phyloP scores from a whole-genome alignment of 2,797 vertebrate genomes.

The Malurus leucopterus region DNA sequence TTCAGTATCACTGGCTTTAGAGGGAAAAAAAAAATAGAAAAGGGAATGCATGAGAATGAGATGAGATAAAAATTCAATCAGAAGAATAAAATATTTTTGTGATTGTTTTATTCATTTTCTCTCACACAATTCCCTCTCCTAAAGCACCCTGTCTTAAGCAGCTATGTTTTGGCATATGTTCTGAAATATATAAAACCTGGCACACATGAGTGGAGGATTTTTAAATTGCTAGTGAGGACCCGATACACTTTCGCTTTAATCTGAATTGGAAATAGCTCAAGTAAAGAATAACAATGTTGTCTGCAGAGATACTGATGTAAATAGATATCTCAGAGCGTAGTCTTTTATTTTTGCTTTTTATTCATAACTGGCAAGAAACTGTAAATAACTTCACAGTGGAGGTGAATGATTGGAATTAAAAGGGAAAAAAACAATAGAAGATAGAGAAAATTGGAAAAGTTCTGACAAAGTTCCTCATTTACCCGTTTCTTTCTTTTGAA shows the following conservation, averaged over 20 bases:
- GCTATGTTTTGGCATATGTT: not conserved
- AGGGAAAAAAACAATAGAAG: not conserved
- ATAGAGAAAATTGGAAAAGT: not conserved
- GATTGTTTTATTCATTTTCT: slow-evolving; percentile 46
- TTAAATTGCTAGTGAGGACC: slow-evolving; percentile 43
- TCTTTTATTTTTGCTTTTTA: slow-evolving; percentile 39
- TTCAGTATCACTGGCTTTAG: not conserved
- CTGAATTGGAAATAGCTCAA: slow-evolving; percentile 49
- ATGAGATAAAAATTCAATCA: slow-evolving; percentile 46
- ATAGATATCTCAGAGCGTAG: not conserved
- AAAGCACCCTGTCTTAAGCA: slow-evolving; percentile 16
- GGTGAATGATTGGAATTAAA: slow-evolving; percentile 16
- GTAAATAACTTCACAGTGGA: slow-evolving; percentile 38
- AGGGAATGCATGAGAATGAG: slow-evolving; percentile 23
- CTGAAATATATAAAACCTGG: slow-evolving; percentile 4
- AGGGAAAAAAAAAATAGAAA: not conserved
- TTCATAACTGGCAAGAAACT: slow-evolving; percentile 15
- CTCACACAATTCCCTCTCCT: slow-evolving; percentile 13
- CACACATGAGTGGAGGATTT: slow-evolving; percentile 27
- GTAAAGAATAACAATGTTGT: slow-evolving; percentile 40
- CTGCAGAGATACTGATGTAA: slow-evolving; percentile 38
- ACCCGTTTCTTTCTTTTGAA: not conserved
- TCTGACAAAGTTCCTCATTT: not conserved
- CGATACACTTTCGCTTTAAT: slow-evolving; percentile 42
- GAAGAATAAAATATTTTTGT: slow-evolving; percentile 38